phyloP scores from a whole-genome alignment of 2,113 vertebrate genomes.

The Rhea americana region DNA sequence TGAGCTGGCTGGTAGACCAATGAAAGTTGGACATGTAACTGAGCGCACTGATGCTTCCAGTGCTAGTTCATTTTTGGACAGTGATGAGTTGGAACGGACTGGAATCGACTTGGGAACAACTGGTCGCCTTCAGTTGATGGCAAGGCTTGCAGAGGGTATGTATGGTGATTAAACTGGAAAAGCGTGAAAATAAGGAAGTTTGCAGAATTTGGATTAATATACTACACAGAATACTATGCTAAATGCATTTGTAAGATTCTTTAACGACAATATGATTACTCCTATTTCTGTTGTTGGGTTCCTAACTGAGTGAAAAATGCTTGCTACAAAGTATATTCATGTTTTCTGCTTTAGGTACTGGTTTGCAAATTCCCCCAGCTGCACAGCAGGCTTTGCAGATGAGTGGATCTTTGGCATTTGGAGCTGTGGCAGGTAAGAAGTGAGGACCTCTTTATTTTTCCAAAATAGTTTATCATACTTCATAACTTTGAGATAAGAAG shows the following conservation, averaged over 20 bases:
- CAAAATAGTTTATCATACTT: background rate
- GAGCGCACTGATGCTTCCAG: conserved; percentile 89
- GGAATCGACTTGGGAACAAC: conserved; percentile 95
- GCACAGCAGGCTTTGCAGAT: conserved; percentile 97
- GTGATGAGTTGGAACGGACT: conserved; percentile 91
- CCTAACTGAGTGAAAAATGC: background rate
- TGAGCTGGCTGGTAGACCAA: conserved; percentile 93
- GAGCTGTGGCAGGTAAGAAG: conserved; percentile 92
- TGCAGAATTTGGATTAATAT: background rate
- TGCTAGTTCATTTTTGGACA: conserved; percentile 93
- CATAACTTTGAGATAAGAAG: background rate
- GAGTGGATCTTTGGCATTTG: conserved; percentile 94
- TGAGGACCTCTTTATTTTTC: background rate
- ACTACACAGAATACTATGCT: background rate
- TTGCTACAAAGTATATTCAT: accelerated
- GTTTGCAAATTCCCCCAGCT: conserved; percentile 94
- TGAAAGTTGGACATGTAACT: conserved; percentile 98
- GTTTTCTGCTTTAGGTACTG: conserved; percentile 81
- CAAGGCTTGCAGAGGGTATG: conserved; percentile 92
- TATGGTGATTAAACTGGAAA: background rate
- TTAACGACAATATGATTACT: background rate
- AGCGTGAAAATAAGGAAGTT: too few species aligned
- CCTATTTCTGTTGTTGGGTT: background rate
- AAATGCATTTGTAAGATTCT: background rate
- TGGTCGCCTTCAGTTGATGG: conserved; percentile 94